Evolutionary conservation across 2,888 invertebrate genomes (phyloP).

Genomic region (Drosophila kokeensis): DNA sequence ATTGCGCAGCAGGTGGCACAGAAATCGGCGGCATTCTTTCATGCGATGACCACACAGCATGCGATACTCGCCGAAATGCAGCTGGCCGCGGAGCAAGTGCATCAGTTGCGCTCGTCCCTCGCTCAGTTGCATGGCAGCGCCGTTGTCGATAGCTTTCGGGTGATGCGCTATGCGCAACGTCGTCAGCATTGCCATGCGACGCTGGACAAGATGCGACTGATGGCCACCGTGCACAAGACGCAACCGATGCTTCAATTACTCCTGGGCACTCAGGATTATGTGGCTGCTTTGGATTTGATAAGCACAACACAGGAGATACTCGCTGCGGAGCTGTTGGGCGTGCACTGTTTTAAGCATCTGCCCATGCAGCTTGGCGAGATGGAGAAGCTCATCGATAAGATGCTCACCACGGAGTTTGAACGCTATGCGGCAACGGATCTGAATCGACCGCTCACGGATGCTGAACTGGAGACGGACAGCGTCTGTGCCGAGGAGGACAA

Average conservation of each 20-base stretch:
- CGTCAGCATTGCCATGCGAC: slow-evolving; percentile 88
- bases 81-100: slow-evolving; percentile 91
- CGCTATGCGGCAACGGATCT: slow-evolving; percentile 96
- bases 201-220: slow-evolving; percentile 92
- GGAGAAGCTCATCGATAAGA: slow-evolving; percentile 97
- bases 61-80: slow-evolving; percentile 98
- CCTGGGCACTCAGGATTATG: slow-evolving; percentile 97
- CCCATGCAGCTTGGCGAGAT: slow-evolving; percentile 98
- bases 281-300: slow-evolving; percentile 98
- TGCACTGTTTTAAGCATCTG: slow-evolving; percentile 97
- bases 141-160: slow-evolving; percentile 91
- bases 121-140: slow-evolving; percentile 91
- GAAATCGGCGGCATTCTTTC: slow-evolving; percentile 98
- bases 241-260: slow-evolving; percentile 98
- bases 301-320: slow-evolving; percentile 97
- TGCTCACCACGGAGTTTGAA: slow-evolving; percentile 97
- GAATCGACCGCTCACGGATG: slow-evolving; percentile 89
- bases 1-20: slow-evolving; percentile 87
- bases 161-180: slow-evolving; percentile 90
- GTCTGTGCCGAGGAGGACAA: slow-evolving; percentile 89
- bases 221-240: slow-evolving; percentile 98
- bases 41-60: slow-evolving; percentile 99
- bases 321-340: slow-evolving; percentile 94
- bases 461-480: slow-evolving; percentile 85
- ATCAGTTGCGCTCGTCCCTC: slow-evolving; percentile 90